phyloP scores from a whole-genome alignment of 2,888 invertebrate genomes.

The Dicycla oo region DNA sequence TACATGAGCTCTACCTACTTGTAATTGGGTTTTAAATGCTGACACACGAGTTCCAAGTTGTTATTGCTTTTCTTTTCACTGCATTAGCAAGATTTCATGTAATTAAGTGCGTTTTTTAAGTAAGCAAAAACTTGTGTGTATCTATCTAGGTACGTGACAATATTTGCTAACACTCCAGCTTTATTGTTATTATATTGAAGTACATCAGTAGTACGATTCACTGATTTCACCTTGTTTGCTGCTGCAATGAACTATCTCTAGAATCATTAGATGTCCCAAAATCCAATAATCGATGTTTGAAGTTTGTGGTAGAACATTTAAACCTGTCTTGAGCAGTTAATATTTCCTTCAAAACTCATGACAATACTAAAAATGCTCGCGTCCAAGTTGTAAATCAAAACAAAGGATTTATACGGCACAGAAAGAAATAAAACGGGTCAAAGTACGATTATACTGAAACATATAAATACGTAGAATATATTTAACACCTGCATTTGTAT shows the following conservation, averaged over 20 bases:
- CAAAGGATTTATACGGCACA: slow-evolving; percentile 36
- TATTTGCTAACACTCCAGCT: slow-evolving; percentile 18
- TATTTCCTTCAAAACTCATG: slow-evolving; percentile 35
- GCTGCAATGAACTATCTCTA: background rate
- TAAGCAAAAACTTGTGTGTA: slow-evolving; percentile 14
- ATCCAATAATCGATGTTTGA: slow-evolving; percentile 24
- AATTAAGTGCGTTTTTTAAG: slow-evolving; percentile 9
- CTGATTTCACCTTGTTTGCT: background rate
- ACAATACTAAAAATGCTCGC: slow-evolving; percentile 35
- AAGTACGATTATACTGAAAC: slow-evolving; percentile 5
- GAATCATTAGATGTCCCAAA: background rate
- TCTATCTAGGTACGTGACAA: slow-evolving; percentile 12
- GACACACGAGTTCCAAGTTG: slow-evolving; percentile 7
- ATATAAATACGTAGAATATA: slow-evolving; percentile 19
- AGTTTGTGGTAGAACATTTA: slow-evolving; percentile 18
- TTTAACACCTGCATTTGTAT: slow-evolving; percentile 48
- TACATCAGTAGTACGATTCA: background rate
- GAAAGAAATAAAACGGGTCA: slow-evolving; percentile 29
- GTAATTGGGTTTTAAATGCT: slow-evolving; percentile 33
- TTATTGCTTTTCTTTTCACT: slow-evolving; percentile 11
- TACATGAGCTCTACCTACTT: background rate
- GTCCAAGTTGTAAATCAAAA: slow-evolving; percentile 49
- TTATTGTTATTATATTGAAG: background rate
- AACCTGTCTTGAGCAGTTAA: slow-evolving; percentile 27
- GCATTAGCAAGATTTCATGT: background rate